Conservation (phyloP, 2,888 invertebrate species). For the Hemistola chrysoprasaria region DNA sequence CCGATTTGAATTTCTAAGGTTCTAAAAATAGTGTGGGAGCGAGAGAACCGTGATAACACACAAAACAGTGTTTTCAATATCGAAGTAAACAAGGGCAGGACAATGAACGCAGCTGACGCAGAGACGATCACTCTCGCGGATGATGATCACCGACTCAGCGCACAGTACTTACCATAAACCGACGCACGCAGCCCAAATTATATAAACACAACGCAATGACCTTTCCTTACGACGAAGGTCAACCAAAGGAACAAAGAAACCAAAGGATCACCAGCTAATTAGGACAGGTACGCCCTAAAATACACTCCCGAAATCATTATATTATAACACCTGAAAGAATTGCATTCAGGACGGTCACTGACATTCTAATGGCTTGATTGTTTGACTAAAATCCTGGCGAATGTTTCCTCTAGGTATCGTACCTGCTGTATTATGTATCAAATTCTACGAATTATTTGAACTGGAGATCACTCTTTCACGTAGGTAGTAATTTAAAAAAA, state of each 20-base stretch:
- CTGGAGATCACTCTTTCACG: conserved; percentile 24
- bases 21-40: conserved; percentile 53
- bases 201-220: conserved; percentile 68
- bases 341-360: conserved; percentile 14
- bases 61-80: conserved; percentile 22
- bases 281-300: conserved; percentile 30
- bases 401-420: conserved; percentile 2
- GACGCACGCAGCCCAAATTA: conserved; percentile 41
- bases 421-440: conserved; percentile 14
- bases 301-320: conserved; percentile 21
- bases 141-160: conserved; percentile 37
- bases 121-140: conserved; percentile 41
- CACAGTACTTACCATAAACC: conserved; percentile 14
- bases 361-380: too few species aligned
- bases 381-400: conserved; percentile 6
- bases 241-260: conserved; percentile 34
- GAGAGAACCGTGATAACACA: conserved; percentile 44
- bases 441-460: conserved; percentile 2
- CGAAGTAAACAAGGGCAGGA: conserved; percentile 48
- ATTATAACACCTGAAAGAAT: neutral
- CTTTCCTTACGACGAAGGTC: conserved; percentile 67
- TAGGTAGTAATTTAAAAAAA: conserved; percentile 38
- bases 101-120: conserved; percentile 36
- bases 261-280: conserved; percentile 22
- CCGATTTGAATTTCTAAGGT: conserved; percentile 38